phyloP scores from a whole-genome alignment of 2,113 vertebrate species.

The Tursiops truncatus region DNA sequence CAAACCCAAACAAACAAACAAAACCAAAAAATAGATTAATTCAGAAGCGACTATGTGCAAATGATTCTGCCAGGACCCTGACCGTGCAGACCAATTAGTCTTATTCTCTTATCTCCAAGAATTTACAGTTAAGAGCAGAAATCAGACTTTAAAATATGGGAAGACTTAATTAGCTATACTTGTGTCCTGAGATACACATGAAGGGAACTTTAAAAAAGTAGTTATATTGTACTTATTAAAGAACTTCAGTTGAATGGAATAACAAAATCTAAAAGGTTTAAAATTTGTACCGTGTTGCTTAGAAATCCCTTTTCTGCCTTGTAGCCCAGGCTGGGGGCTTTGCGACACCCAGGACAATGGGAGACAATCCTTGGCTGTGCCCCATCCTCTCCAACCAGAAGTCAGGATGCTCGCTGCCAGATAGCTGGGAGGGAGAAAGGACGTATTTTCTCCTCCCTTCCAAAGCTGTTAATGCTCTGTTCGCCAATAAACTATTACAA shows the following conservation, averaged over 20 bases:
- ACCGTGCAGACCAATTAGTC: not conserved
- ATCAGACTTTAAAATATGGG: not conserved
- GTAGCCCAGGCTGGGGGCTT: not conserved
- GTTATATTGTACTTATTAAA: not conserved
- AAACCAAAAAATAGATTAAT: not conserved
- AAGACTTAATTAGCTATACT: not conserved
- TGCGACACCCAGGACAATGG: not conserved
- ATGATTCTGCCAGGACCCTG: not conserved
- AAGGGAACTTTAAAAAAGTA: not conserved
- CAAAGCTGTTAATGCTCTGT: not conserved
- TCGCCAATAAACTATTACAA: not conserved
- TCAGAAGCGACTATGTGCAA: not conserved
- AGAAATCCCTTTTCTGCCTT: not conserved
- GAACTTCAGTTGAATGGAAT: not conserved
- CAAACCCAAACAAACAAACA: no score
- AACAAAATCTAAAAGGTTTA: not conserved
- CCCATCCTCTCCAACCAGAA: not conserved
- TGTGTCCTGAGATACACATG: not conserved
- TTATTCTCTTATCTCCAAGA: not conserved
- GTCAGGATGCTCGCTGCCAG: not conserved
- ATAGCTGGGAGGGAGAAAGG: not conserved
- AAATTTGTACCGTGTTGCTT: not conserved
- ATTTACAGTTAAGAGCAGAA: not conserved
- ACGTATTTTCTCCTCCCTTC: not conserved
- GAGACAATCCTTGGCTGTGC: not conserved